A percentile compares a stretch with the other conserved stretches of the same genome.
phyloP scores from a whole-genome alignment of 2,888 invertebrate genomes.

The Diarsia dahlii region DNA sequence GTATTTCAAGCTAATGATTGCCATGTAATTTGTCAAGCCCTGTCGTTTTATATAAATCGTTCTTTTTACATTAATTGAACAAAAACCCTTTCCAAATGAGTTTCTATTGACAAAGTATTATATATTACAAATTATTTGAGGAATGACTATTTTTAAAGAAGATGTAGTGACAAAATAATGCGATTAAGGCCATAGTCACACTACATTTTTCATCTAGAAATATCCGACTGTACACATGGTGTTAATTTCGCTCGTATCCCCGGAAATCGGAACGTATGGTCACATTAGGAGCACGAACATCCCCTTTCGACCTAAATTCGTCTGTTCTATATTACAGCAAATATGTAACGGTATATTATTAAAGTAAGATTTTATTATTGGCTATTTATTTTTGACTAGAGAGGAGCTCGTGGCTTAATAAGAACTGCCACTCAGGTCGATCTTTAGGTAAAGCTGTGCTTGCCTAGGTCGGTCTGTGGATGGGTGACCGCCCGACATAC shows the following conservation, averaged over 20 bases:
- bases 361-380: neutral
- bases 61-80: slow-evolving; percentile 10
- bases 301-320: slow-evolving; percentile 50
- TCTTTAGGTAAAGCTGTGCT: no score
- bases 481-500: no score
- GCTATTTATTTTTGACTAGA: no score
- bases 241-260: neutral
- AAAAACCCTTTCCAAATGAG: neutral
- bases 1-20: slow-evolving; percentile 10
- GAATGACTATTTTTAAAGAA: no score
- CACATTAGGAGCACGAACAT: slow-evolving; percentile 12
- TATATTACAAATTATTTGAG: neutral
- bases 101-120: neutral
- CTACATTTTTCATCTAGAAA: slow-evolving; percentile 3
- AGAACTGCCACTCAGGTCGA: no score
- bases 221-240: neutral
- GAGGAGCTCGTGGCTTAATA: no score
- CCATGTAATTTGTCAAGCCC: slow-evolving; percentile 20
- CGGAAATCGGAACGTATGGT: slow-evolving; percentile 24
- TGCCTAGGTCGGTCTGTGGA: no score
- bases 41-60: slow-evolving; percentile 18
- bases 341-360: neutral
- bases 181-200: neutral
- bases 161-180: no score
- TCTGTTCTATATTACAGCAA: slow-evolving; percentile 4